phyloP scores from a whole-genome alignment of 2,113 vertebrate genomes.

The Brachyhypopomus gauderio region DNA sequence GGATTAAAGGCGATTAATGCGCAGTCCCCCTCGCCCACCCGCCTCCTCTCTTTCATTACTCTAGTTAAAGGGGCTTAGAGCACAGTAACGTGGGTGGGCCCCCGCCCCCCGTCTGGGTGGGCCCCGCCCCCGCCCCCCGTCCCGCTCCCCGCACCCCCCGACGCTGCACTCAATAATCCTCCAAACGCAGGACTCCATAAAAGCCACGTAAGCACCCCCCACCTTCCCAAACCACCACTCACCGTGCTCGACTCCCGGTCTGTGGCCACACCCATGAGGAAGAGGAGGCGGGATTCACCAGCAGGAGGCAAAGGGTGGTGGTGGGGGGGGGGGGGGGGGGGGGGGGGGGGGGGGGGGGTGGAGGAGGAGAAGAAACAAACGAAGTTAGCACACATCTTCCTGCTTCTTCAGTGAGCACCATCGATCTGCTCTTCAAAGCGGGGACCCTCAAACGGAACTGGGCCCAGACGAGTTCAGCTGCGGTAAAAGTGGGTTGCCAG shows the following conservation, averaged over 20 bases:
- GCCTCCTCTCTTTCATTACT: conserved; percentile 60
- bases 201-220: too few relatives aligned
- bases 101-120: conserved; percentile 57
- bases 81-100: conserved; percentile 60
- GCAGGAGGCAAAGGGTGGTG: conserved; percentile 60
- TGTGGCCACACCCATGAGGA: conserved; percentile 65
- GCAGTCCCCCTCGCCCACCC: conserved; percentile 53
- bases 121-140: too few relatives aligned
- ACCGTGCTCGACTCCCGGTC: conserved; percentile 93
- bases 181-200: conserved; percentile 30
- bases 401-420: neutral
- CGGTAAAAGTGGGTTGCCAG: neutral
- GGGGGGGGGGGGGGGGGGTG: too few relatives aligned
- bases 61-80: conserved; percentile 67
- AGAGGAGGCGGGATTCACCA: conserved; percentile 68
- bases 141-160: conserved; percentile 30
- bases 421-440: too few relatives aligned
- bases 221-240: conserved; percentile 65
- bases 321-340: too few relatives aligned
- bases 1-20: conserved; percentile 74
- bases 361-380: conserved; percentile 50
- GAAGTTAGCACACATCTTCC: conserved; percentile 47
- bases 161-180: conserved; percentile 21
- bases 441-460: neutral
- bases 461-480: neutral